Base-by-base conservation (phyloP, 2,888 invertebrate species). In the Catonia carolina region DNA sequence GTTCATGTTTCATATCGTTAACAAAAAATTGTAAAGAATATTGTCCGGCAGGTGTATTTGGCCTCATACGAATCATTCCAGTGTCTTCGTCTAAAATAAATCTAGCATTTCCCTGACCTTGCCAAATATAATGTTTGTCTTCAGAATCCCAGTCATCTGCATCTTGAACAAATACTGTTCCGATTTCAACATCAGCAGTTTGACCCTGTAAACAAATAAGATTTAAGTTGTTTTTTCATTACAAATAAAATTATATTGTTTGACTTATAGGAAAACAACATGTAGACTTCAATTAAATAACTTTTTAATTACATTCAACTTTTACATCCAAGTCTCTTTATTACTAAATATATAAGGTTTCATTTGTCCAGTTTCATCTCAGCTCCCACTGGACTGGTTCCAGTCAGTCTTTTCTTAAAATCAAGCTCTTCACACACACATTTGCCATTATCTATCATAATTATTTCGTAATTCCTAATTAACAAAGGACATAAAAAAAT, bases 1-100 rank as follows among this genome's bases (percentile, higher is more conserved):
- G 93, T 0, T 94, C 94, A 70, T 94, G 91, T 70, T 92, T 92
- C 50, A 91, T 80, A 74, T 47, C 62, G 75, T 77, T 77, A 64
- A 78, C 86, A 22, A 76, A 75, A 5, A 56, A 56, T 12, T 23
- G 18, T 6, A 56, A 45, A 18, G 17, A 20, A 15, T 56, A 56
- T 7, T 33, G 18, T 5, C 56, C 56, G 5, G 42, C 20, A 7
- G 33, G 56, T n/a, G 56, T 56, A n/a, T 42, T 51, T 18, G 49
- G 49, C 2, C 55, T 20, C 27, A 55, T 50, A n/a, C 49, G 49
- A 14, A 55, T 50, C 55, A 55, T 55, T 4, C 55, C 55, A n/a
- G 55, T 41, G 22, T 55, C 50, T 15, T 50, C 50, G 41, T 55
- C 50, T 10, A 55, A 22, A 5, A 41, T 10, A 22, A 55, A 55